Evolutionary conservation across 2,888 invertebrate genomes (phyloP), one percentile per base, ranked within the genome.

Genomic region (Ennomos erosarius): DNA sequence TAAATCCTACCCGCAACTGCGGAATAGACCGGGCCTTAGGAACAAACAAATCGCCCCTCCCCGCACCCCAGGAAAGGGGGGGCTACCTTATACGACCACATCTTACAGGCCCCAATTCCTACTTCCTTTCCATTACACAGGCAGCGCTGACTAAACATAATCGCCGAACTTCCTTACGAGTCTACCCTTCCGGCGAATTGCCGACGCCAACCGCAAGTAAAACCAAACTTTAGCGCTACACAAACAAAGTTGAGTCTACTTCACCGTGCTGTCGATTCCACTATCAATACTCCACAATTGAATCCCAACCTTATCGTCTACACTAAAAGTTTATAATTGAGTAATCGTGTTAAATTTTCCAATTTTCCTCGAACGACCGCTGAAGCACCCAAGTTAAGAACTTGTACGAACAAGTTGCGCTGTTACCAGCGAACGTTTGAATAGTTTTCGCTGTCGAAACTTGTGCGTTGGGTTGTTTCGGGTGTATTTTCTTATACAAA

Each of bases 101-200:
- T 91, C 91, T 91, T 91, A 91, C 90, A 88, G 89, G 88, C 88
- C 90, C 90, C 88, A 85, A 90, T 90, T 88, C 82, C 90, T 85
- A 90, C 91, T 92, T 92, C 90, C 91, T 92, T 92, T 88, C 90
- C 90, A 91, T 91, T 91, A 87, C 86, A 79, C 82, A 82, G 83
- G 81, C 81, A 87, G 76, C 83, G 88, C 91, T 90, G 90, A 90
- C 91, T 91, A 89, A 90, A 92, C 91, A 91, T 91, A 92, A 91
- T 92, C 91, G 90, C 78, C 84, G 87, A 90, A 91, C 90, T 92
- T 92, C 92, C 92, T 92, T 92, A 91, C 91, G 91, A 88, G 87
- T 90, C 78, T 89, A 90, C 91, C 91, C 90, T 90, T 91, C 89
- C 90, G 88, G 84, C 76, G 74, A 85, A 84, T 85, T 79, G 83